phyloP scores from a whole-genome alignment of 2,888 invertebrate genomes.

The Stenodera caucasica region DNA sequence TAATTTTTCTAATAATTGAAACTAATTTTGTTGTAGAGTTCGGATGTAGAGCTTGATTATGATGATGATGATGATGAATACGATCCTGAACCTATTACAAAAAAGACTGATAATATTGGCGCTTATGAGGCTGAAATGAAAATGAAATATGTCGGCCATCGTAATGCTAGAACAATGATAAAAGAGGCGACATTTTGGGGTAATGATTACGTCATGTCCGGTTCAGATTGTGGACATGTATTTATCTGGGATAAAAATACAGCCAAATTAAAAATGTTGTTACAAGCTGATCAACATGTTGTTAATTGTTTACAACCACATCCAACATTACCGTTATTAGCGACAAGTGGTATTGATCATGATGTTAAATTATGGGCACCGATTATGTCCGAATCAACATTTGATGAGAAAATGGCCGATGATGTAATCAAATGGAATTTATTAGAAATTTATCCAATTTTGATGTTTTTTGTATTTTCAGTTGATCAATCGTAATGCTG shows the following conservation, averaged over 20 bases:
- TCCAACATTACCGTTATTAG: conserved; percentile 82
- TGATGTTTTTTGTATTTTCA: conserved; percentile 48
- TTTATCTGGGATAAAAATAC: conserved; percentile 89
- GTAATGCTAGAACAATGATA: conserved; percentile 68
- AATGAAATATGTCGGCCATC: conserved; percentile 64
- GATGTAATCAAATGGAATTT: conserved; percentile 58
- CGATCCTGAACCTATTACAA: conserved; percentile 31
- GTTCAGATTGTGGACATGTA: conserved; percentile 89
- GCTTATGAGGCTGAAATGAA: conserved; percentile 60
- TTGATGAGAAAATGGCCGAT: conserved; percentile 65
- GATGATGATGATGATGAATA: conserved; percentile 41
- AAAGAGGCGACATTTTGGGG: conserved; percentile 96
- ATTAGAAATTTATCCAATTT: not conserved
- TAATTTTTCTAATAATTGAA: no score
- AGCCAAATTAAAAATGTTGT: conserved; percentile 87
- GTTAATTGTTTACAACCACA: conserved; percentile 93
- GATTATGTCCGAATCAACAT: conserved; percentile 62
- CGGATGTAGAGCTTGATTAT: conserved; percentile 50
- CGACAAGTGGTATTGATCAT: conserved; percentile 88
- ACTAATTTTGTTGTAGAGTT: conserved; percentile 36
- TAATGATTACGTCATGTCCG: conserved; percentile 88
- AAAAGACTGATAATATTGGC: conserved; percentile 36
- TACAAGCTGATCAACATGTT: conserved; percentile 78
- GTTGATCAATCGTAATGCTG: conserved; percentile 75
- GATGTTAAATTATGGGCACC: conserved; percentile 95